Evolutionary conservation across 2,113 vertebrate species (phyloP), one percentile per base, ranked within the genome.

Genomic region (Melanocharis versteri): DNA sequence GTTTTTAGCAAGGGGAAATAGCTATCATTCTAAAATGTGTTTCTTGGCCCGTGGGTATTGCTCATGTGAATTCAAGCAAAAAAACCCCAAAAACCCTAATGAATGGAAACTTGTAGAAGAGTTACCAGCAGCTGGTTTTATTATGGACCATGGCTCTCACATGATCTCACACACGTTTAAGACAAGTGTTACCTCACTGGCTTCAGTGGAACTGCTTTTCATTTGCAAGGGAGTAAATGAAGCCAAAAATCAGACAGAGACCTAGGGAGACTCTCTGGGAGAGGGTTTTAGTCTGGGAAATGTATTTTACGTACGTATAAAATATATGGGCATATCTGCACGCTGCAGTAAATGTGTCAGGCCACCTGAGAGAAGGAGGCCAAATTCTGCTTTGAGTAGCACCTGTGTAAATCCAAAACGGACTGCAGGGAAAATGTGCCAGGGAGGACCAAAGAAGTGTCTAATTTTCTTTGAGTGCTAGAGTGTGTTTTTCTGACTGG

Each of bases 81-180:
- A 94, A 92, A 78, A 86, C n/a, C n/a, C n/a, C n/a, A 80, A 11
- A 9, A 10, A 4, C 45, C 47, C 39, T 96, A 95, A 97, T 94
- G 93, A 96, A 90, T 96, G 95, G 95, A 97, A 97, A 96, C 54
- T 94, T 80, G 79, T 64, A 45, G 94, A 92, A 88, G 79, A 90
- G 70, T 88, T 96, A 92, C 82, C 26, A 1, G 75, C 92, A 93
- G 93, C 94, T 93, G 94, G 35, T 96, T 97, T 97, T 95, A 93
- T 92, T 92, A 89, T 35, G 71, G 76, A 64, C 60, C 51, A 1
- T 39, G 89, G 86, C 84, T 94, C 64, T 96, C 92, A 93, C 90
- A 91, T 96, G 92, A 94, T 94, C 87, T 96, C 90, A 94, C 51
- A 2, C 11, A 16, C 14, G 19, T 90, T 83, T 80, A 80, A 86